These are phyloP conservation scores for Datnioides undecimradiatus DNA, from an alignment of 2,113 vertebrate genomes.

Conservation along the genomic window DNA sequence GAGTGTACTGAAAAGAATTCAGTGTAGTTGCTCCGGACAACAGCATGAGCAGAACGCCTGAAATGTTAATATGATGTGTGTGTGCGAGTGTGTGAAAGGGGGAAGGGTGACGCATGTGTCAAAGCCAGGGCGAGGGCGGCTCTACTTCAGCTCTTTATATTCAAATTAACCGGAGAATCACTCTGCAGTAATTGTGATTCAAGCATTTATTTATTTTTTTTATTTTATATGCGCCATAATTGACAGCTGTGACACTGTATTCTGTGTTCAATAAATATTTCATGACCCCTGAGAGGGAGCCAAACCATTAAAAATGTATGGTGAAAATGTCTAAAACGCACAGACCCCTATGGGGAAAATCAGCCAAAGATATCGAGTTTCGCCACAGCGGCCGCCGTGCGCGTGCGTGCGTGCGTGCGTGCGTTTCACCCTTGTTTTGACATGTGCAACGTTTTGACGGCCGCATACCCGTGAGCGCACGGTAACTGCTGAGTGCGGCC, in stretches of 20 bases:
- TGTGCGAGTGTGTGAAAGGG: conserved; percentile 18
- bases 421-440: conserved; percentile 47
- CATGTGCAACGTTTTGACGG: conserved; percentile 28
- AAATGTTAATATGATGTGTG: conserved; percentile 34
- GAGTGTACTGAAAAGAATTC: conserved; percentile 40
- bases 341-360: conserved; percentile 52
- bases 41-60: conserved; percentile 13
- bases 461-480: not conserved
- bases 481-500: conserved; percentile 34
- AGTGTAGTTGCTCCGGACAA: conserved; percentile 36
- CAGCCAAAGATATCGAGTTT: conserved; percentile 39
- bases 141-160: conserved; percentile 20
- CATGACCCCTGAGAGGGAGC: conserved; percentile 66
- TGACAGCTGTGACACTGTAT: conserved; percentile 87
- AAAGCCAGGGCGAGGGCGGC: not conserved
- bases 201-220: too few species aligned
- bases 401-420: conserved; percentile 1
- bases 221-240: conserved; percentile 54
- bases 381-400: not conserved
- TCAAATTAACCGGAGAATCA: conserved; percentile 36
- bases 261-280: conserved; percentile 68
- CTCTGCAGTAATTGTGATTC: conserved; percentile 56
- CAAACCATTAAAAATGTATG: conserved; percentile 74
- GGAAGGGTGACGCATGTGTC: not conserved
- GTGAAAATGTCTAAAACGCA: conserved; percentile 65